Percentiles rank a stretch among this genome's conserved stretches.
These are phyloP conservation scores for Schizopygopsis malacanthus DNA, from an alignment of 2,797 vertebrate genomes.

Conservation along the genomic window DNA sequence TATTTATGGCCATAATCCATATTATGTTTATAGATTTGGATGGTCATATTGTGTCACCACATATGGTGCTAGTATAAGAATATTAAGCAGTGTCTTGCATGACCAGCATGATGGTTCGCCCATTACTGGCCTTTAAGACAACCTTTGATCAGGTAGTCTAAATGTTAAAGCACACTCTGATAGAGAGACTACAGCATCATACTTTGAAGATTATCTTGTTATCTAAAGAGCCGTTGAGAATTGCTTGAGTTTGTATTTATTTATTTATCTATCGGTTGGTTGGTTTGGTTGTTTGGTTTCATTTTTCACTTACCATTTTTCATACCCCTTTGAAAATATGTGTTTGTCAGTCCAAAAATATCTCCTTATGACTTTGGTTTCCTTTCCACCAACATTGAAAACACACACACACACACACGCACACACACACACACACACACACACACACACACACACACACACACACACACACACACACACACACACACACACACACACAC, in stretches of 20 bases:
- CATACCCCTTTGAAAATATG: not conserved
- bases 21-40: not conserved
- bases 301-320: not conserved
- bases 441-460: no score
- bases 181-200: not conserved
- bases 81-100: not conserved
- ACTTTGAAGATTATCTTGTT: not conserved
- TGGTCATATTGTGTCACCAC: no score
- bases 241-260: not conserved
- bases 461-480: no score
- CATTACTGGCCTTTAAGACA: not conserved
- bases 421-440: no score
- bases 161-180: not conserved
- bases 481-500: not conserved
- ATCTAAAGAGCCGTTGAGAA: not conserved
- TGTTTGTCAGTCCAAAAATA: not conserved
- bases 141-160: slow-evolving; percentile 7
- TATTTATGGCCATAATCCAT: not conserved
- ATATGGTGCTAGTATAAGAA: not conserved
- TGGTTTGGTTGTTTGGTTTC: not conserved
- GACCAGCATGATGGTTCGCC: not conserved
- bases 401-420: slow-evolving; percentile 34
- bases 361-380: not conserved
- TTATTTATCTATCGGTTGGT: not conserved
- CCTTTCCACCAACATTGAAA: not conserved